Evolutionary conservation across 1,140 invertebrate species (phyloP).

Genomic region (Solenopsis fugax): DNA sequence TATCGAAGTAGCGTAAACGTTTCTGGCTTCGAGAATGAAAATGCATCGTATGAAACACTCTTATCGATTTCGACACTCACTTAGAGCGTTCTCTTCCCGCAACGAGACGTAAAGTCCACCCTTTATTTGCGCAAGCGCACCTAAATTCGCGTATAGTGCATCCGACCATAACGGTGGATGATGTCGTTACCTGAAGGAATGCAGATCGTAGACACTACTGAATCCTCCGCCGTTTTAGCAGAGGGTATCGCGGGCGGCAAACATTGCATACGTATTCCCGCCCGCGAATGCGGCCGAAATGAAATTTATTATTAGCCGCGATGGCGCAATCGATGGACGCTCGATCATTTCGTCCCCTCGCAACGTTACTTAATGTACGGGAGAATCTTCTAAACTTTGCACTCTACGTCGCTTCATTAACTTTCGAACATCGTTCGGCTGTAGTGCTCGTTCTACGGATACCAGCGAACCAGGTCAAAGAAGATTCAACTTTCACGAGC

Average conservation of each 20-base stretch:
- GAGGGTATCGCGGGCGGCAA: background rate
- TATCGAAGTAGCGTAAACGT: background rate
- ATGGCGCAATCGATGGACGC: background rate
- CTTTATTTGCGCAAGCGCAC: constrained; percentile 49
- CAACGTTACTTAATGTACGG: constrained; percentile 5
- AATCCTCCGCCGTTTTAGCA: background rate
- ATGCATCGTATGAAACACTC: background rate
- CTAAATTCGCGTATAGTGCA: constrained; percentile 60
- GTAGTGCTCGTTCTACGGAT: background rate
- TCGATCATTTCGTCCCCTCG: constrained; percentile 7
- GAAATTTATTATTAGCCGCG: background rate
- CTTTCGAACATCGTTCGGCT: constrained; percentile 24
- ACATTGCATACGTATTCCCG: background rate
- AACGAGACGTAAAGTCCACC: constrained; percentile 42
- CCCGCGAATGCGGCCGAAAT: background rate
- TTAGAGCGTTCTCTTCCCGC: constrained; percentile 20
- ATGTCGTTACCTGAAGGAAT: constrained; percentile 46
- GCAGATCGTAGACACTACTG: background rate
- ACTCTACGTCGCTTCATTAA: constrained; percentile 56
- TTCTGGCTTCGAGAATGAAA: background rate
- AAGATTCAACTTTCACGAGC: constrained; percentile 15
- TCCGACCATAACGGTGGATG: constrained; percentile 39
- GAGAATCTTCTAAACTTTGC: constrained; percentile 39
- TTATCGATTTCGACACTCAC: constrained; percentile 22
- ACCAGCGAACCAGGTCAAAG: constrained; percentile 19